These are phyloP conservation scores for Bungarus multicinctus DNA, from an alignment of 2,113 vertebrate genomes.

Conservation along the genomic window DNA sequence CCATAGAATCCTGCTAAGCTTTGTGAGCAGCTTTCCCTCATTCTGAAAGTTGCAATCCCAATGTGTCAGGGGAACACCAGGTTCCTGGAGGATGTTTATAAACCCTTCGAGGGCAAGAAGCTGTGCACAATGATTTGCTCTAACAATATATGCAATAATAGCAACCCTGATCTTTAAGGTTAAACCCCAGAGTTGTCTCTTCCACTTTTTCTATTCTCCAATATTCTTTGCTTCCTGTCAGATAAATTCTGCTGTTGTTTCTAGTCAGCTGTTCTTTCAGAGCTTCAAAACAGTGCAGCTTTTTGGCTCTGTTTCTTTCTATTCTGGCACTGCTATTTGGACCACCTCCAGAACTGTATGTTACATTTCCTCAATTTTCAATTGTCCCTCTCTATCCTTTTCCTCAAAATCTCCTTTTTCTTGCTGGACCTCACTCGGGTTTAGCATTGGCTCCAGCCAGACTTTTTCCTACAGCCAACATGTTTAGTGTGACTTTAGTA, in stretches of 20 bases:
- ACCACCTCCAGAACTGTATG: background rate
- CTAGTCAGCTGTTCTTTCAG: background rate
- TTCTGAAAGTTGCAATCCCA: background rate
- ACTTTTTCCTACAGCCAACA: background rate
- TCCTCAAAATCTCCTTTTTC: background rate
- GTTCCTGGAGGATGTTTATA: background rate
- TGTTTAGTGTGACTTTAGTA: background rate
- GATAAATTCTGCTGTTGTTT: background rate
- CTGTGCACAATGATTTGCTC: background rate
- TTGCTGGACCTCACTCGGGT: background rate
- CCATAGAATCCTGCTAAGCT: background rate
- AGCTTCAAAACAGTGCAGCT: background rate
- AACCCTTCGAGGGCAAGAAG: background rate
- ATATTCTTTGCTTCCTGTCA: accelerated
- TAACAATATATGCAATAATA: background rate
- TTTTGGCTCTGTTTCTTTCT: background rate
- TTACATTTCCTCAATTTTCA: background rate
- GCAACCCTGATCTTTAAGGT: background rate
- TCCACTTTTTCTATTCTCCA: background rate
- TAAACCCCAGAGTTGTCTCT: background rate
- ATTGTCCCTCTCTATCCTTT: background rate
- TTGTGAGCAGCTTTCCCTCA: background rate
- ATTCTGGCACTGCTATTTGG: background rate
- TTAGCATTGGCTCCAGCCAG: background rate
- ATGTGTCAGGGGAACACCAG: background rate